Conservation (phyloP, 2,113 vertebrate species). For the Brienomyrus brachyistius region DNA sequence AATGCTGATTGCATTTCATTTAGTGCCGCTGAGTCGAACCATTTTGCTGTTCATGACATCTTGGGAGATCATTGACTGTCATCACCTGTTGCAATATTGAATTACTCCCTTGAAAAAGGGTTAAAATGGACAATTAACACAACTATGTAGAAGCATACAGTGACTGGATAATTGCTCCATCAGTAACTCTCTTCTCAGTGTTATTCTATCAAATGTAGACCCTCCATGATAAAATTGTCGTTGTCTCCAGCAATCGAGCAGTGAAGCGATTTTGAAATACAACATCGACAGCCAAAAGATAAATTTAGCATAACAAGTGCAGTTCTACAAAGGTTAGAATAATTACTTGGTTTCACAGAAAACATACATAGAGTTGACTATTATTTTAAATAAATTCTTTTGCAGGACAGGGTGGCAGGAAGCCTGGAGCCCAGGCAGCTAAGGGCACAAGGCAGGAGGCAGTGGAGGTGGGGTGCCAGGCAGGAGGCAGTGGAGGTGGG, state of each 20-base stretch:
- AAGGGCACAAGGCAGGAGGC: neutral
- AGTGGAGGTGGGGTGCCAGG: neutral
- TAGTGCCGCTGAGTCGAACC: neutral
- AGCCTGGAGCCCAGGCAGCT: no score
- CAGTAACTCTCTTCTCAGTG: neutral
- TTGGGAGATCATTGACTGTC: neutral
- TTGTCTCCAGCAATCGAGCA: neutral
- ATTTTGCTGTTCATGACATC: neutral
- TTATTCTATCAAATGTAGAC: neutral
- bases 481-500: neutral
- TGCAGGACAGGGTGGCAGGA: neutral
- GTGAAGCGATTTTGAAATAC: neutral
- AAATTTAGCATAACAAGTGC: neutral
- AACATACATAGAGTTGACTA: neutral
- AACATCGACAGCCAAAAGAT: neutral
- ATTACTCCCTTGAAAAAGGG: neutral
- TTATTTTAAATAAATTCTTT: neutral
- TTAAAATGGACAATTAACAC: neutral
- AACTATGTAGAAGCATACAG: neutral
- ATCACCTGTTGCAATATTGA: neutral
- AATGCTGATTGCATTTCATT: neutral
- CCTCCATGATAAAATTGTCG: neutral
- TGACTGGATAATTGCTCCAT: neutral
- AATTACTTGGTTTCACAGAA: neutral
- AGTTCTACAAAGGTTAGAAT: neutral